Conservation (phyloP, 2,888 invertebrate species). For the Adelphocoris suturalis region DNA sequence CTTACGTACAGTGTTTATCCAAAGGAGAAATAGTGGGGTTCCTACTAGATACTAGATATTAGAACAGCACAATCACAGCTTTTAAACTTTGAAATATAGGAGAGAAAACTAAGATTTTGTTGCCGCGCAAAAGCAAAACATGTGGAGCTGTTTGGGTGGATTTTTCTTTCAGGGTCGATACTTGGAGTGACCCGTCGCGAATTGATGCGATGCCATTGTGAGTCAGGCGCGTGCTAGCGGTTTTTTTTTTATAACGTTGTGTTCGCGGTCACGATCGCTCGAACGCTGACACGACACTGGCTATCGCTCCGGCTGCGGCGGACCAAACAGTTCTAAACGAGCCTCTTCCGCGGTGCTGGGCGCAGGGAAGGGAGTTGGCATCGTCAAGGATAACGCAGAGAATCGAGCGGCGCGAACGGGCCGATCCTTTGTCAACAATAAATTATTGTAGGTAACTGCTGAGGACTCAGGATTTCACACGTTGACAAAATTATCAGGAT, state of each 20-base stretch:
- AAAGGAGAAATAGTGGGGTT: background rate
- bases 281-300: background rate
- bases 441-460: too few relatives aligned
- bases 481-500: too few relatives aligned
- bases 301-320: background rate
- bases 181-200: background rate
- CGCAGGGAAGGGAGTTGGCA: slow-evolving; percentile 2
- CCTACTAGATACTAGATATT: too few relatives aligned
- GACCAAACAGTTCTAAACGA: background rate
- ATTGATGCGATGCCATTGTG: background rate
- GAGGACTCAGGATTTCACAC: too few relatives aligned
- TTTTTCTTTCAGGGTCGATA: slow-evolving; percentile 10
- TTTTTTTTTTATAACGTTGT: background rate
- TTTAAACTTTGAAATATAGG: background rate
- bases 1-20: background rate
- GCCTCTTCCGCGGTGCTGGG: background rate
- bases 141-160: background rate
- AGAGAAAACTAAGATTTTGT: background rate
- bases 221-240: background rate
- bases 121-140: background rate
- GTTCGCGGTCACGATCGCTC: slow-evolving; percentile 11
- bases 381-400: background rate
- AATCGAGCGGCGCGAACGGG: background rate
- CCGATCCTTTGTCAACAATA: background rate
- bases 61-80: too few relatives aligned